A percentile compares a stretch with the other conserved stretches of the same genome.
Conservation (phyloP, 2,797 vertebrate species). For the Heliangelus exortis region DNA sequence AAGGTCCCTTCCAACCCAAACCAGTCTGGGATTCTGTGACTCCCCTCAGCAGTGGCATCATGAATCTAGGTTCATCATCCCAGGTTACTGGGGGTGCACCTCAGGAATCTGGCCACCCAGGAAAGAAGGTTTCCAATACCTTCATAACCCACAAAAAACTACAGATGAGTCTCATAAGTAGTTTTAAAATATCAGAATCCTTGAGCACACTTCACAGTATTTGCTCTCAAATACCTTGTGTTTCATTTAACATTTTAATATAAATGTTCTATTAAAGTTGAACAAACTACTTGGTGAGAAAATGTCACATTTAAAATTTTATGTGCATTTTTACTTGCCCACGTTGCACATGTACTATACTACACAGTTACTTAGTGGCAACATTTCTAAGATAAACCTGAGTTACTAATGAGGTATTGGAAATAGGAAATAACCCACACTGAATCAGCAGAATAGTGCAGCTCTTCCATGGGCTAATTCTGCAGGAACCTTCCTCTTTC, state of each 20-base stretch:
- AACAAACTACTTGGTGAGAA: neutral
- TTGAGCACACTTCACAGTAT: neutral
- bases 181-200: neutral
- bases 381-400: neutral
- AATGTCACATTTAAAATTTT: neutral
- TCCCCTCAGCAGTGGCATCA: neutral
- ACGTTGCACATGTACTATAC: neutral
- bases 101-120: neutral
- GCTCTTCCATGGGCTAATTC: neutral
- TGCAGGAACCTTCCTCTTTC: neutral
- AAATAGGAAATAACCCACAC: neutral
- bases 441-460: neutral
- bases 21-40: no score
- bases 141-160: neutral
- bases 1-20: no score
- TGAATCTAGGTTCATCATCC: fast-evolving
- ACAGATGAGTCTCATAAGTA: neutral
- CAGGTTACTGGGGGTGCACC: neutral
- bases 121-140: neutral
- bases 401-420: neutral
- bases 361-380: neutral
- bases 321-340: neutral
- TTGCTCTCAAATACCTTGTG: neutral
- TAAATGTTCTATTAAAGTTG: neutral
- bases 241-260: conserved; percentile 2